Base-by-base conservation (phyloP, 2,797 vertebrate species). In the Choloepus didactylus region DNA sequence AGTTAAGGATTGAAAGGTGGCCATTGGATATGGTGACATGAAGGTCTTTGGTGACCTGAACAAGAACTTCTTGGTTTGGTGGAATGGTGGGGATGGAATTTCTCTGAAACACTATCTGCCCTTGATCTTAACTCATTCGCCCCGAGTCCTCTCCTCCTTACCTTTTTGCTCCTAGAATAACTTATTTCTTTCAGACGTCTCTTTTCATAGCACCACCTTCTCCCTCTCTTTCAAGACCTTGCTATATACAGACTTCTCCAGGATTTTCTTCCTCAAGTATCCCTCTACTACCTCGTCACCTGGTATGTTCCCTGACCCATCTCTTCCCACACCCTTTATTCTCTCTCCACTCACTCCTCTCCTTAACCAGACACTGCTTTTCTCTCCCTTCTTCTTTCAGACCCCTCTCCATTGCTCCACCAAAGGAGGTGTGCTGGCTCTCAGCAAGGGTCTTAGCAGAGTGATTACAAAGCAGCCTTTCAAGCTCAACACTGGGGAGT, bases 211-310 rank as follows among this genome's bases (percentile, higher is more conserved):
- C 60, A 86, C 15, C 2, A 62, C n/a, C 56, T 93, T n/a, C 8
- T 89, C 23, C 2, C 6, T 80, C 35, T 91, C 46, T 41, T 66
- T 93, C 49, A 66, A 88, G 49, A 91, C 27, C 11, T 82, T 88
- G 44, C 29, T 89, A 79, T 93, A 70, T 62, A 56, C 35, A 88
- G 15, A 70, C 14, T 12, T 76, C 79, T 73, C 73, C 76, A 54
- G 41, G 51, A 79, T 88, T 90, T 88, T 85, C 62, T 95, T 95
- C 79, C 56, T 93, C 41, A 64, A 76, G 89, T 9, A 62, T n/a
- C 41, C 15, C 1, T 62, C 67, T 85, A 6, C 56, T 49, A 38
- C n/a, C 10, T 93, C 44, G 77, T 87, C 29, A 82, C 25, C 75
- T 79, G 9, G 27, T 89, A 18, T 89, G 49, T 77, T 87, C n/a